Conservation (phyloP, 2,888 invertebrate species). For the Yponomeuta evonymella region DNA sequence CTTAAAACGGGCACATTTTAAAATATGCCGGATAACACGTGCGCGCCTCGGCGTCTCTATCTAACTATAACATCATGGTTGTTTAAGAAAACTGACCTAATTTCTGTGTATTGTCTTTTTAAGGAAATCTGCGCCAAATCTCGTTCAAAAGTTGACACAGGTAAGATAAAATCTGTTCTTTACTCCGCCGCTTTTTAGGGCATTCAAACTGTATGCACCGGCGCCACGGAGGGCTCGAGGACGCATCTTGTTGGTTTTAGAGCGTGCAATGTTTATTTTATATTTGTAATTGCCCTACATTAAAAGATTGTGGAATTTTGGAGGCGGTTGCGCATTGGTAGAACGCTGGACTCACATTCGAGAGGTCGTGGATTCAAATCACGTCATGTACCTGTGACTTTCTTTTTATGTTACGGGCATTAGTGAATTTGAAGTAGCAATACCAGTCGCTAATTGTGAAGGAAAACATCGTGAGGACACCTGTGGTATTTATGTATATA, state of each 20-base stretch:
- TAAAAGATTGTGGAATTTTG: slow-evolving; percentile 7
- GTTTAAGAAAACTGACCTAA: background rate
- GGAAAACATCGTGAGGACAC: too few relatives aligned
- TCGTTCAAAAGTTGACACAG: background rate
- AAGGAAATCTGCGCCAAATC: background rate
- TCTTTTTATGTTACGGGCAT: too few relatives aligned
- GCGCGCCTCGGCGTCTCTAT: background rate
- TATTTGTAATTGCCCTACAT: slow-evolving; percentile 69
- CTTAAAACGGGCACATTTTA: background rate
- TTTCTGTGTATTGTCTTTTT: background rate
- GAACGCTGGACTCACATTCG: too few relatives aligned
- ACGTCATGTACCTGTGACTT: too few relatives aligned
- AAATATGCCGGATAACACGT: background rate
- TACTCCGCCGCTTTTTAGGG: slow-evolving; percentile 53
- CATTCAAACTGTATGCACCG: slow-evolving; percentile 61
- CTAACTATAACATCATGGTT: background rate
- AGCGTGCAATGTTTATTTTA: slow-evolving; percentile 63
- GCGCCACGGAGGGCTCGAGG: slow-evolving; percentile 36
- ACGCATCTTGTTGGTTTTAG: slow-evolving; percentile 34
- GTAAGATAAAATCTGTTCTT: slow-evolving; percentile 52
- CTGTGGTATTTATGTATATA: too few relatives aligned
- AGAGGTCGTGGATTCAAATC: too few relatives aligned
- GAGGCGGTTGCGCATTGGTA: too few relatives aligned
- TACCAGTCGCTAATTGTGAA: too few relatives aligned
- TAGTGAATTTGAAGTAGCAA: too few relatives aligned